Percentiles rank a stretch among this genome's conserved stretches.
Conservation (phyloP, 1,140 invertebrate species). For the Orius insidiosus region DNA sequence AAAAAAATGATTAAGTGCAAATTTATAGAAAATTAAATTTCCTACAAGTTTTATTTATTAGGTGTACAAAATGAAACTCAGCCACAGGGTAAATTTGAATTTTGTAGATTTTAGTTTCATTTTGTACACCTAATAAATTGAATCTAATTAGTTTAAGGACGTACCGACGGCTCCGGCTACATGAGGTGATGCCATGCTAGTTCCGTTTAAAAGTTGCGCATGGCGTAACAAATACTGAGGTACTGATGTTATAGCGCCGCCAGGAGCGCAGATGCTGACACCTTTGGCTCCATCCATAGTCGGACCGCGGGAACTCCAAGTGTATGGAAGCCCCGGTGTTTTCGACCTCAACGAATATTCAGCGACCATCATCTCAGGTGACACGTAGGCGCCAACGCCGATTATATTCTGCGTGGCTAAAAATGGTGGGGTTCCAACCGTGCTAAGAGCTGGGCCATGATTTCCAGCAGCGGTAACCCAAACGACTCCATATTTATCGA, state of each 20-base stretch:
- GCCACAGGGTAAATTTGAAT: no score
- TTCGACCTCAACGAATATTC: conserved; percentile 81
- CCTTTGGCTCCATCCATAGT: conserved; percentile 78
- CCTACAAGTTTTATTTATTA: no score
- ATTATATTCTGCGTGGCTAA: conserved; percentile 65
- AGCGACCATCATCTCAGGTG: conserved; percentile 91
- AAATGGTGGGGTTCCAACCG: conserved; percentile 84
- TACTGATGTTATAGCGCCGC: conserved; percentile 90
- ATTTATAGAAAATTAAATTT: no score
- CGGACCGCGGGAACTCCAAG: conserved; percentile 85
- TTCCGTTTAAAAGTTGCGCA: conserved; percentile 77
- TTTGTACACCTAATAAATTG: no score
- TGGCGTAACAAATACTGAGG: conserved; percentile 77
- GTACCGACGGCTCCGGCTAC: conserved; percentile 73
- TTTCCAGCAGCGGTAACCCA: conserved; percentile 91
- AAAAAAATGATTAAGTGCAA: no score
- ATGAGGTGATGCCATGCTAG: conserved; percentile 91
- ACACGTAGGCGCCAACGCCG: conserved; percentile 89
- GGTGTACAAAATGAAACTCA: no score
- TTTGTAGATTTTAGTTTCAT: no score
- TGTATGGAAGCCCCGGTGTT: conserved; percentile 71
- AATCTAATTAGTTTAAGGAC: conserved; percentile 15
- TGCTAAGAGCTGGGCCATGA: conserved; percentile 81
- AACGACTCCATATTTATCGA: conserved; percentile 80
- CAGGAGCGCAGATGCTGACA: conserved; percentile 82